Percentiles rank a stretch among this genome's conserved stretches.
These are phyloP conservation scores for Ornithorhynchus anatinus DNA, from an alignment of 2,113 vertebrate genomes.

Conservation along the genomic window DNA sequence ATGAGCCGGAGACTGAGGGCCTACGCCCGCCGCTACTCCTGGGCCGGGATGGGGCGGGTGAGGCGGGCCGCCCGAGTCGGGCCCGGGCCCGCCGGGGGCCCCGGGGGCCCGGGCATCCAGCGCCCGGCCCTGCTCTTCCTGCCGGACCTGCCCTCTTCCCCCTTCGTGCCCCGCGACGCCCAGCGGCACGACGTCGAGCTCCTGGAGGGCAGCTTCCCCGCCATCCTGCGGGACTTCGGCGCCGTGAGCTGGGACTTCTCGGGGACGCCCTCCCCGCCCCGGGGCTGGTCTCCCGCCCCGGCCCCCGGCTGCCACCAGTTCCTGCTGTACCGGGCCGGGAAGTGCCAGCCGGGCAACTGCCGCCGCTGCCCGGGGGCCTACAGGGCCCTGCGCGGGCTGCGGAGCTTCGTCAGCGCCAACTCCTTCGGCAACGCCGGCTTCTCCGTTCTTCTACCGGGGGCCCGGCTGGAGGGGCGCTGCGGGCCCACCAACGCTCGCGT, in stretches of 20 bases:
- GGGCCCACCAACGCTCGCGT: slow-evolving; percentile 85
- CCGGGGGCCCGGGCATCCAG: slow-evolving; percentile 72
- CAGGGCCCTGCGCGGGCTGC: slow-evolving; percentile 77
- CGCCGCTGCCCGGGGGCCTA: slow-evolving; percentile 81
- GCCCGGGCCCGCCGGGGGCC: slow-evolving; percentile 30
- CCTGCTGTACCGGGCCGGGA: slow-evolving; percentile 80
- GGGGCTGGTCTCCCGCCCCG: slow-evolving; percentile 69
- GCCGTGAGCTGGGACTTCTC: slow-evolving; percentile 82
- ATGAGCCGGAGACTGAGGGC: slow-evolving; percentile 80
- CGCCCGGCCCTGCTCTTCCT: slow-evolving; percentile 84
- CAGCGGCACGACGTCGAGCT: slow-evolving; percentile 88
- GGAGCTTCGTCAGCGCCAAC: slow-evolving; percentile 86
- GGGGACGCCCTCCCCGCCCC: slow-evolving; percentile 57
- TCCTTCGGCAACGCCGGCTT: slow-evolving; percentile 85
- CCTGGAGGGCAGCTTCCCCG: slow-evolving; percentile 79
- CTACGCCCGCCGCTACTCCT: slow-evolving; percentile 88
- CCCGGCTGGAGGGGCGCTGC: slow-evolving; percentile 75
- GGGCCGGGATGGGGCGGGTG: slow-evolving; percentile 85
- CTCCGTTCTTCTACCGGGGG: slow-evolving; percentile 79
- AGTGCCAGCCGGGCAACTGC: slow-evolving; percentile 81
- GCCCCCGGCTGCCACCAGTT: slow-evolving; percentile 80
- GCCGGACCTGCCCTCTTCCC: slow-evolving; percentile 84
- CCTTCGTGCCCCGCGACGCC: slow-evolving; percentile 85
- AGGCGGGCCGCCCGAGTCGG: slow-evolving; percentile 78
- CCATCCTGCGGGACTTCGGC: slow-evolving; percentile 81